Base-by-base conservation (phyloP, 2,888 invertebrate genomes). In the Microchrysa polita region DNA sequence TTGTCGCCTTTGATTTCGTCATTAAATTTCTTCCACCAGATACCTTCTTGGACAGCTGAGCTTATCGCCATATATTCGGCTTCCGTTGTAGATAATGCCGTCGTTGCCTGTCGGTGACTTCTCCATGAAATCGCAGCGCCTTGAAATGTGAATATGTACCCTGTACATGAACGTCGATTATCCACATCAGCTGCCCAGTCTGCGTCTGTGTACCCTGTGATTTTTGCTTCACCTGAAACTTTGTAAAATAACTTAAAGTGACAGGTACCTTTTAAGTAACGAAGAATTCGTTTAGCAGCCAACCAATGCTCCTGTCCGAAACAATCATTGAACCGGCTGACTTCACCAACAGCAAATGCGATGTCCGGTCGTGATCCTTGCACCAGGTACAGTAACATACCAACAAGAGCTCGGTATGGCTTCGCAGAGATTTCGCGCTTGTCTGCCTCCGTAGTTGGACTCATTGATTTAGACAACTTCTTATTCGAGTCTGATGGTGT, bases 331-430 rank as follows among this genome's bases (percentile, higher is more conserved):
- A 23, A 73, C 42, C 74, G 74, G 14, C 77, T 78, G 16, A 78
- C 73, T 73, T 75, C 73, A 44, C 75, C 76, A 14, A 77, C 76
- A 12, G 77, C 76, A 27, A 75, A 73, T 44, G 72, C 69, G 22
- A 77, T 78, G 73, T 78, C 78, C 9, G 77, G 77, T n/a, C 77
- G 61, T 14, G 78, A 76, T 22, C 73, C 72, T 69, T 74, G 67
- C n/a, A 74, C 74, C 22, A 76, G 52, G 72, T 77, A 79, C 42
- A 75, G 72, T 42, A 76, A 63, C 42, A 73, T 73, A n/a, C 77
- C 77, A 16, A 78, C 73, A 34, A 73, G 55, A 57, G 23, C 18
- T 16, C 18, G 48, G n/a, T 12, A 67, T 22, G 67, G 67, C n/a
- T 23, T n/a, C 14, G 22, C 23, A 23, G 7, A 14, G 9, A 16